Base-by-base conservation (phyloP, 2,888 invertebrate species). In the Ephialtes manifestator region DNA sequence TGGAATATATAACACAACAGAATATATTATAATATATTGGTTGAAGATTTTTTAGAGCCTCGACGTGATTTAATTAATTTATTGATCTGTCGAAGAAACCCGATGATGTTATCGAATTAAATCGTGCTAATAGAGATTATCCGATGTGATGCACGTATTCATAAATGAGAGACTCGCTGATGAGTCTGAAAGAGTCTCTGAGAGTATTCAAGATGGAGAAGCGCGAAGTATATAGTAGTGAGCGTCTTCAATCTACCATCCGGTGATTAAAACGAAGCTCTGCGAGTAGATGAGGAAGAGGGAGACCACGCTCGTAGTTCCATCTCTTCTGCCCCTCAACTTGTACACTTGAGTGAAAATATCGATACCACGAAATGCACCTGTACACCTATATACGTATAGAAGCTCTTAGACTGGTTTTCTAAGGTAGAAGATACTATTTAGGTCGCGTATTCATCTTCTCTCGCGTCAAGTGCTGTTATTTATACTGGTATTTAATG, bases 251-350 rank as follows among this genome's bases (percentile, higher is more conserved):
- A 70, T 81, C 77, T 74, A 68, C 74, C 81, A 48, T 70, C 81
- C 78, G 84, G 70, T 81, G 81, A 84, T 84, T 81, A 81, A 78
- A 81, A 77, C 20, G 70, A 84, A 84, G 74, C 74, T 63, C 74
- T 75, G 18, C 31, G 60, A 31, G 63, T 18, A 15, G 18, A 65
- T 8, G 63, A 43, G 8, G 15, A 18, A 18, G 20, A 13, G 35
- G 3, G 39, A 1, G 18, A 18, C 10, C 63, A 48, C 31, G 46
- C 31, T 28, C 48, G 35, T 48, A 75, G 48, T 48, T 75, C 63
- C 60, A 35, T 63, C 28, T 75, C 58, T n/a, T 20, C 60, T 18
- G 60, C 58, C 18, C 39, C 39, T 65, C 39, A 35, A 18, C 18
- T 65, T 35, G 35, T 35, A 63, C 31, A 39, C 39, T 60, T n/a